phyloP scores from a whole-genome alignment of 1,140 invertebrate genomes.

The Coboldia fuscipes region DNA sequence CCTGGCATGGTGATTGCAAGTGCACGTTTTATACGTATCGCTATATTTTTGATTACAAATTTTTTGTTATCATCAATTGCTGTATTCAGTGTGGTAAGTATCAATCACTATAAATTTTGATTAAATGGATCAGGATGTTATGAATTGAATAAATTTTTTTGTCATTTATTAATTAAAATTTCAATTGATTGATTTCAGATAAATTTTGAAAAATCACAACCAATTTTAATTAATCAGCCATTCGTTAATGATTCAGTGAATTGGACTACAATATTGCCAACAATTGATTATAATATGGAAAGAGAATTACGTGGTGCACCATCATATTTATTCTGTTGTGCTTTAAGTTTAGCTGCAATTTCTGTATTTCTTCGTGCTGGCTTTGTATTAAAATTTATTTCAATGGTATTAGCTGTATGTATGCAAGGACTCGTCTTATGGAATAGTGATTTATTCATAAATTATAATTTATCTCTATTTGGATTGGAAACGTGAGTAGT shows the following conservation, averaged over 20 bases:
- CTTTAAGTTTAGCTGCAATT: conserved; percentile 50
- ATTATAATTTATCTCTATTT: conserved; percentile 27
- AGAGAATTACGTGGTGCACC: too few species aligned
- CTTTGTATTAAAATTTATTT: conserved; percentile 56
- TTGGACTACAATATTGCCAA: neutral
- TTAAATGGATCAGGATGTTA: too few species aligned
- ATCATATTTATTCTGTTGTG: conserved; percentile 57
- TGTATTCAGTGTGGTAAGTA: conserved; percentile 45
- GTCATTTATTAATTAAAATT: too few species aligned
- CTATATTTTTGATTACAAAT: conserved; percentile 43
- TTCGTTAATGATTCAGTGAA: too few species aligned
- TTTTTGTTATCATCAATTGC: conserved; percentile 39
- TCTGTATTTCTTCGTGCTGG: conserved; percentile 67
- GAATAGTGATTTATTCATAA: conserved; percentile 31
- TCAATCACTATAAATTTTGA: too few species aligned
- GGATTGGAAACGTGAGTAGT: too few species aligned
- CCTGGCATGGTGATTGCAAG: conserved; percentile 33
- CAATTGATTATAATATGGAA: neutral
- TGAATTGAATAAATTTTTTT: too few species aligned
- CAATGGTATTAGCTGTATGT: conserved; percentile 47
- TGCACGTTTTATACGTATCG: conserved; percentile 37
- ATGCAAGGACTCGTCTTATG: conserved; percentile 39
- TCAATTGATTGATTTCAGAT: too few species aligned
- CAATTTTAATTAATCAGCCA: too few species aligned
- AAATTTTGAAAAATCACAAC: too few species aligned